Evolutionary conservation across 2,888 invertebrate genomes (phyloP), one percentile per base, ranked within the genome.

Genomic region (Xylophagus ater): DNA sequence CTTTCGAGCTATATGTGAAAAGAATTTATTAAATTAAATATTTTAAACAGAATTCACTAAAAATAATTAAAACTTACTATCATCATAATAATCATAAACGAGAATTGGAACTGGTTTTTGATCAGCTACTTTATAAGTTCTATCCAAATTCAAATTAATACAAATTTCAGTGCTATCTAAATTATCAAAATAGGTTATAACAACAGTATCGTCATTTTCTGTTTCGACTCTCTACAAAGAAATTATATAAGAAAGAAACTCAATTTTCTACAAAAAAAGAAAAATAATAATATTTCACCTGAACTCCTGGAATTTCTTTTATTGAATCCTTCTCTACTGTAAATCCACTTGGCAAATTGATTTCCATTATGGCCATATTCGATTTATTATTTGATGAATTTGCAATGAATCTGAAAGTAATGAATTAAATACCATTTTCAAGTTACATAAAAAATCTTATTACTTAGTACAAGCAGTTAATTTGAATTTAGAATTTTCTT

Each of bases 351-450:
- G 92, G 90, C 42, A 94, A 69, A 44, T 78, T 78, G 0, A 93
- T 81, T 54, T 90, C 89, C 72, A 93, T 81, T 1, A 93, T 81
- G 9, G 88, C 85, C 78, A 93, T 82, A 48, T 93, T 93, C 44
- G 81, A 78, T 34, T 75, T 72, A 51, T 75, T 74, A 23, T 72
- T 73, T 43, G 66, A 62, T 60, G 37, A 53, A 50, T 61, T 73
- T 38, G 69, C 66, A 2, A 79, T 78, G 57, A 78, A 83, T 45
- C 81, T 81, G 53, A 21, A n/a, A n/a, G n/a, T n/a, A n/a, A n/a
- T n/a, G n/a, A n/a, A n/a, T n/a, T n/a, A n/a, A n/a, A n/a, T n/a
- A n/a, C n/a, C n/a, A n/a, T n/a, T n/a, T n/a, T n/a, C n/a, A n/a
- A n/a, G n/a, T n/a, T n/a, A n/a, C n/a, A n/a, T n/a, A n/a, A n/a